Conservation (phyloP, 1,140 invertebrate species). For the Saccostrea cuccullata region DNA sequence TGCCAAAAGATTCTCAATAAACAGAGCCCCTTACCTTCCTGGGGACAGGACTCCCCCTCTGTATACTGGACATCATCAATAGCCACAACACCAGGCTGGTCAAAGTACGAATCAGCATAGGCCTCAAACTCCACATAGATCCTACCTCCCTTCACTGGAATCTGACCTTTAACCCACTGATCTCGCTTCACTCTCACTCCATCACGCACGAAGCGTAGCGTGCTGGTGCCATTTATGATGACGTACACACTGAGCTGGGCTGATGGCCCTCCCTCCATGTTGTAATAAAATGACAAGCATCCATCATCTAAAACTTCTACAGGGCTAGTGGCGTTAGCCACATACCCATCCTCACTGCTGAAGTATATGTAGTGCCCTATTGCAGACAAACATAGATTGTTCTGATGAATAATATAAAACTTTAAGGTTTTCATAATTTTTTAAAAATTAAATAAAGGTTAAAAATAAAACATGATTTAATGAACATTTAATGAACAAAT, state of each 20-base stretch:
- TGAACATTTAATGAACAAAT: too few species aligned
- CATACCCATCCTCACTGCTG: background rate
- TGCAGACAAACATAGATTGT: background rate
- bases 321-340: background rate
- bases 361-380: constrained; percentile 48
- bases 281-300: constrained; percentile 49
- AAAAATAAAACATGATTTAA: too few species aligned
- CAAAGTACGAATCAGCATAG: background rate
- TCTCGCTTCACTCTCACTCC: constrained; percentile 34
- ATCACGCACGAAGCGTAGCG: constrained; percentile 24
- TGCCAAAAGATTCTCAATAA: background rate
- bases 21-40: constrained; percentile 29
- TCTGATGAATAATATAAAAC: too few species aligned
- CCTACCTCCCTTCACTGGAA: constrained; percentile 9
- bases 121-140: constrained; percentile 27
- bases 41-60: constrained; percentile 36
- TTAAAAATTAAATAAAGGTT: too few species aligned
- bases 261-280: constrained; percentile 45
- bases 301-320: constrained; percentile 10
- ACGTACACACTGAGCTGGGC: constrained; percentile 43
- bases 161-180: constrained; percentile 42
- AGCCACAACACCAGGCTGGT: constrained; percentile 30
- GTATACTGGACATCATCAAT: constrained; percentile 51
- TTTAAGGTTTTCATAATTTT: too few species aligned
- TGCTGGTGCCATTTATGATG: background rate